Evolutionary conservation across 2,113 vertebrate species (phyloP).

Genomic region (Vimba vimba): DNA sequence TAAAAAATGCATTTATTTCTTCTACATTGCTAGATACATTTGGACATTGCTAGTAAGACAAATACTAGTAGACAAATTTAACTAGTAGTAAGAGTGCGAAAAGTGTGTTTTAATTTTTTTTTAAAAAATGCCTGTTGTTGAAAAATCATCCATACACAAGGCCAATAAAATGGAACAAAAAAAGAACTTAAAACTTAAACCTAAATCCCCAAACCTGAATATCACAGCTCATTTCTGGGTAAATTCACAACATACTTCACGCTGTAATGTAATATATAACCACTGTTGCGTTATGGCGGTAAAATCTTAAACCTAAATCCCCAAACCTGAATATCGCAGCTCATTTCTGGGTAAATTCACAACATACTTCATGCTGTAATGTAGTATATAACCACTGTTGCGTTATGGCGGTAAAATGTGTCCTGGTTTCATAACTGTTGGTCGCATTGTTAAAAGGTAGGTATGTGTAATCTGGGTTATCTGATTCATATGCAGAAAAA

Average conservation of each 20-base stretch:
- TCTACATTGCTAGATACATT: not conserved
- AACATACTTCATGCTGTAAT: no score
- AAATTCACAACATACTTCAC: not conserved
- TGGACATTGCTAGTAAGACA: not conserved
- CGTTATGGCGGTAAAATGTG: not conserved
- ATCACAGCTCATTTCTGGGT: not conserved
- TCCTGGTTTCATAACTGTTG: constrained; percentile 8
- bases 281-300: not conserved
- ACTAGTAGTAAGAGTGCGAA: not conserved
- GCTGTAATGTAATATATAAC: not conserved
- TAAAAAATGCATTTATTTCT: not conserved
- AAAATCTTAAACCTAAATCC: no score
- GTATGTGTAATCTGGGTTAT: constrained; percentile 16
- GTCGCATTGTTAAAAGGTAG: not conserved
- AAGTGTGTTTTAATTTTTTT: not conserved
- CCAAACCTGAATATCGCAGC: no score
- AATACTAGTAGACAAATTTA: not conserved
- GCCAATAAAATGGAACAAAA: not conserved
- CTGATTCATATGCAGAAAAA: constrained; percentile 84
- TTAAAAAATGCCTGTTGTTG: not conserved
- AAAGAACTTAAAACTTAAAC: not conserved
- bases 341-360: not conserved
- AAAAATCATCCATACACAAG: not conserved
- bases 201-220: not conserved
- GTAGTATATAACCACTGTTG: not conserved